These are phyloP conservation scores for Drosophila histrio DNA, from an alignment of 2,888 invertebrate genomes.

Conservation along the genomic window DNA sequence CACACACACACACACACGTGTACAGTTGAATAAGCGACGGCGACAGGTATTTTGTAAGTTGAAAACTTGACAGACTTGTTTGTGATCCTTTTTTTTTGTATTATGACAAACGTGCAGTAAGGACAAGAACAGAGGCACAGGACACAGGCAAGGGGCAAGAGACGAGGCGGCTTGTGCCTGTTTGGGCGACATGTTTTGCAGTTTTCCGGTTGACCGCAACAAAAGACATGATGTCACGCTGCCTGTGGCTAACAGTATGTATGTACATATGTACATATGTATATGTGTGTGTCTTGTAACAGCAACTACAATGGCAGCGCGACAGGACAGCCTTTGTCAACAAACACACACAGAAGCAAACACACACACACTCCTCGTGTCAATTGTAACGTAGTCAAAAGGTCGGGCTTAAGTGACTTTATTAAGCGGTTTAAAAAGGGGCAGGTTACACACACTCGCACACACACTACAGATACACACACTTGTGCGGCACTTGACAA, in stretches of 20 bases:
- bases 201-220: slow-evolving; percentile 83
- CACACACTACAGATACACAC: slow-evolving; percentile 9
- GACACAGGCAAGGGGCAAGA: slow-evolving; percentile 19
- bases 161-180: slow-evolving; percentile 45
- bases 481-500: slow-evolving; percentile 64
- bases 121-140: slow-evolving; percentile 27
- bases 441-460: slow-evolving; percentile 62
- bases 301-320: slow-evolving; percentile 69
- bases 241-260: slow-evolving; percentile 43
- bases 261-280: slow-evolving; percentile 9
- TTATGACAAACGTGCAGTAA: slow-evolving; percentile 63
- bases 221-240: slow-evolving; percentile 83
- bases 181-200: slow-evolving; percentile 80
- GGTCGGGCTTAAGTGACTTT: slow-evolving; percentile 81
- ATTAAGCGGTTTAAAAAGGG: slow-evolving; percentile 81
- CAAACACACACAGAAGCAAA: slow-evolving; percentile 36
- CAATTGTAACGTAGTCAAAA: slow-evolving; percentile 75
- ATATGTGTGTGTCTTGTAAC: slow-evolving; percentile 55
- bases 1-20: slow-evolving; percentile 5
- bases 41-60: slow-evolving; percentile 77
- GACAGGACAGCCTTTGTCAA: slow-evolving; percentile 60
- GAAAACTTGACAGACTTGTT: slow-evolving; percentile 83
- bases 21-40: slow-evolving; percentile 37
- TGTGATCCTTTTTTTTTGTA: slow-evolving; percentile 67
- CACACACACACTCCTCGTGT: slow-evolving; percentile 51